Conservation (phyloP, 2,113 vertebrate genomes). For the Glaucidium brasilianum region DNA sequence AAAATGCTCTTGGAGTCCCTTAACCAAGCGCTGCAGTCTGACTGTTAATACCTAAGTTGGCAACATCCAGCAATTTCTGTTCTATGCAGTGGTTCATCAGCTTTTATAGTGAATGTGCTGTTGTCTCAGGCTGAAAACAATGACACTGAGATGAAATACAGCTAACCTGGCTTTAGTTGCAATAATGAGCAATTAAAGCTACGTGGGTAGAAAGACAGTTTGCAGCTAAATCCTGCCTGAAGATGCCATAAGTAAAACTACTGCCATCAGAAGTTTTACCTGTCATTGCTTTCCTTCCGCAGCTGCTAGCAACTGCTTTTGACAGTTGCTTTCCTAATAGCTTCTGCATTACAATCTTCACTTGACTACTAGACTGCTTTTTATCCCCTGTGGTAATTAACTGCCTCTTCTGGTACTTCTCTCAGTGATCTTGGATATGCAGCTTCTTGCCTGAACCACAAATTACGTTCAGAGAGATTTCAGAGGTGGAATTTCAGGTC, state of each 20-base stretch:
- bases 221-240: not conserved
- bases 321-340: not conserved
- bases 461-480: not conserved
- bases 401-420: not conserved
- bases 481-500: not conserved
- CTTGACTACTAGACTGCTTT: not conserved
- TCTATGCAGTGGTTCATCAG: not conserved
- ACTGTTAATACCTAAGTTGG: not conserved
- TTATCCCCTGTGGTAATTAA: not conserved
- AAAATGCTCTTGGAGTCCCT: not conserved
- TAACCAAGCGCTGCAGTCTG: not conserved
- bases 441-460: slow-evolving; percentile 5
- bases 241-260: not conserved
- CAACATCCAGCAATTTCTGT: not conserved
- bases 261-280: not conserved
- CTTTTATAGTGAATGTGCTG: not conserved
- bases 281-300: not conserved
- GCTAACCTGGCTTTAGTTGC: not conserved
- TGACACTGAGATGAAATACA: not conserved
- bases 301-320: not conserved
- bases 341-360: not conserved
- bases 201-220: not conserved
- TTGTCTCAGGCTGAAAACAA: not conserved
- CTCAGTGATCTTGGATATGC: not conserved
- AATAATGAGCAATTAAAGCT: not conserved